A percentile compares a stretch with the other conserved stretches of the same genome.
Conservation (phyloP, 2,113 vertebrate genomes). For the human region GRCh38 chr4:8586501-8587000, state of each 20-base stretch:
- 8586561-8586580: too few species aligned
- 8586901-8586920: not conserved
- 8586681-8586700: not conserved
- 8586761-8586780: not conserved
- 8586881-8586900: not conserved
- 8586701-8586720: too few species aligned
- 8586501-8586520: not conserved
- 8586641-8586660: not conserved
- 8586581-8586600: not conserved
- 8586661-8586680: not conserved
- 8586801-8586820: not conserved
- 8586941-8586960: rapidly evolving
- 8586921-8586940: not conserved
- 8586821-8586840: not conserved
- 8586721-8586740: not conserved
- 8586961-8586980: not conserved
- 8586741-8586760: too few species aligned
- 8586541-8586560: too few species aligned
- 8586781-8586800: rapidly evolving
- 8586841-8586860: rapidly evolving
- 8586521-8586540: rapidly evolving
- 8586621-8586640: not conserved
- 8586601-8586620: not conserved
- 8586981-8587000: not conserved
- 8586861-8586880: too few species aligned